A percentile compares a stretch with the other conserved stretches of the same genome.
Evolutionary conservation across 2,888 invertebrate species (phyloP).

Genomic region (Miltochrista miniata): DNA sequence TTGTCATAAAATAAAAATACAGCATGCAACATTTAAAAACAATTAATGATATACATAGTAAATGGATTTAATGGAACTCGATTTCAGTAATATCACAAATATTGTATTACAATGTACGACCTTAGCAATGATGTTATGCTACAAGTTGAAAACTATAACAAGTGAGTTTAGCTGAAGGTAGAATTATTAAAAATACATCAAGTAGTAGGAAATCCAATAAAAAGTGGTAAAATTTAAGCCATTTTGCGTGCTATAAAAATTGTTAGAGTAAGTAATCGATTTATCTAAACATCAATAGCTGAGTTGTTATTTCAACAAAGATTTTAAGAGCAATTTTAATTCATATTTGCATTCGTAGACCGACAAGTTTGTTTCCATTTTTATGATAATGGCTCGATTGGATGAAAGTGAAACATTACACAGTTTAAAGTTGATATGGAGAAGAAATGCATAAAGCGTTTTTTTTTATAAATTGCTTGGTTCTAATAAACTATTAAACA

Average conservation of each 20-base stretch:
- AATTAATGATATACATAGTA: conserved; percentile 21
- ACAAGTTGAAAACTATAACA: background rate
- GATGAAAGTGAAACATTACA: too few species aligned
- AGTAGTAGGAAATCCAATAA: background rate
- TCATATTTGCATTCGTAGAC: too few species aligned
- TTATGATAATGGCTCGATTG: too few species aligned
- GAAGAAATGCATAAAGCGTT: too few species aligned
- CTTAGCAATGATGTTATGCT: conserved; percentile 15
- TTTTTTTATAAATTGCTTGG: too few species aligned
- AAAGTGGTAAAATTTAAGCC: conserved; percentile 14
- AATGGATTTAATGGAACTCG: conserved; percentile 8
- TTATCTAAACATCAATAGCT: conserved; percentile 18
- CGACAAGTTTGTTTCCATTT: too few species aligned
- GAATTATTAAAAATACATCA: background rate
- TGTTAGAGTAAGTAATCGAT: conserved; percentile 2
- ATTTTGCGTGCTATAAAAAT: conserved; percentile 26
- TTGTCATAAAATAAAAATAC: conserved; percentile 16
- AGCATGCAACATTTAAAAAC: conserved; percentile 46
- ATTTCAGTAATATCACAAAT: conserved; percentile 8
- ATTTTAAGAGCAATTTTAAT: conserved; percentile 25
- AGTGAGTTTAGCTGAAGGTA: background rate
- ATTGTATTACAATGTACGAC: conserved; percentile 19
- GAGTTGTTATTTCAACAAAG: conserved; percentile 15
- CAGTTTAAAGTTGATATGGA: too few species aligned
- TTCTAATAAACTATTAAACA: too few species aligned